phyloP scores from a whole-genome alignment of 2,113 vertebrate genomes.

The Spheniscus mendiculus region DNA sequence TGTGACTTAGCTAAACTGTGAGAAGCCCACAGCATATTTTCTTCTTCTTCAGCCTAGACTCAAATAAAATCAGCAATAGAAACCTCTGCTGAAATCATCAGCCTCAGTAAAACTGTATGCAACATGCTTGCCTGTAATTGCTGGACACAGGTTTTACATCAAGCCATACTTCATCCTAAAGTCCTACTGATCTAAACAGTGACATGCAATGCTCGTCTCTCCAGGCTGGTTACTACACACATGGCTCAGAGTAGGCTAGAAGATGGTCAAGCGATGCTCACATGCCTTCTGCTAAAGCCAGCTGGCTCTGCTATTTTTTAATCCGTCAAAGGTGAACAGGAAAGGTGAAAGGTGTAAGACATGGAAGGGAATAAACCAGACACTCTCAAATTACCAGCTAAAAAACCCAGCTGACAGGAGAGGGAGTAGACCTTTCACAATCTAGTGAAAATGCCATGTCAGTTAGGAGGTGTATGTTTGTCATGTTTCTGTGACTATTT shows the following conservation, averaged over 20 bases:
- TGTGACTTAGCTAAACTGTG: neutral
- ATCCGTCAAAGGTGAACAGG: neutral
- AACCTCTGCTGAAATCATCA: neutral
- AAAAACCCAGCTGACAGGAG: neutral
- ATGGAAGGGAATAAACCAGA: neutral
- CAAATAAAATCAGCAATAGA: neutral
- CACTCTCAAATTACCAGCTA: neutral
- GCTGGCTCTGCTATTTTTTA: neutral
- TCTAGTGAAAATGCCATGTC: neutral
- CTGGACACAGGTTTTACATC: neutral
- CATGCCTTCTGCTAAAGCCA: neutral
- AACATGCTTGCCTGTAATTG: neutral
- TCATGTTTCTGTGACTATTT: neutral
- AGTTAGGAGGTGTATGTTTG: neutral
- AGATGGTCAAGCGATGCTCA: neutral
- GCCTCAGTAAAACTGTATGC: neutral
- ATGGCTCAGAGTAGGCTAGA: neutral
- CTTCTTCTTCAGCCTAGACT: neutral
- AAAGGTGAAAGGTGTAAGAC: neutral
- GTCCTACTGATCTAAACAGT: neutral
- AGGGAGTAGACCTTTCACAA: neutral
- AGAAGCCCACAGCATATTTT: neutral
- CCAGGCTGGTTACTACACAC: neutral
- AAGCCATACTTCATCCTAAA: neutral
- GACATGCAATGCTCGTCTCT: rapidly evolving